phyloP scores from a whole-genome alignment of 2,797 vertebrate genomes.

The Arrhamphus sclerolepis region DNA sequence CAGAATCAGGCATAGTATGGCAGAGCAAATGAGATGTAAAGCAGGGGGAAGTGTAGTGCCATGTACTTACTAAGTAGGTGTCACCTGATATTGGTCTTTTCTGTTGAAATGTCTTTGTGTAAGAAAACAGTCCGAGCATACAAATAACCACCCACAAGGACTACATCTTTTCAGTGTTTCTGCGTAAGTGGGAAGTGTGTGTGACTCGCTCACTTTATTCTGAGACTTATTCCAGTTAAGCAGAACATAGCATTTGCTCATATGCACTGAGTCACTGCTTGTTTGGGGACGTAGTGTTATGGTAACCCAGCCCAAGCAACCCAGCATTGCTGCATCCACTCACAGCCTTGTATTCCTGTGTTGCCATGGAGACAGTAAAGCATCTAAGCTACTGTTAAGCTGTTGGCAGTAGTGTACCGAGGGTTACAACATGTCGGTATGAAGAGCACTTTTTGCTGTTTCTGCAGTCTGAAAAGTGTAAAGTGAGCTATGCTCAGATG shows the following conservation, averaged over 20 bases:
- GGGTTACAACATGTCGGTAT: conserved; percentile 12
- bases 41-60: not conserved
- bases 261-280: conserved; percentile 54
- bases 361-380: conserved; percentile 32
- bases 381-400: conserved; percentile 18
- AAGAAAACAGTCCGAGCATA: too few species aligned
- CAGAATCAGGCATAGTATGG: not conserved
- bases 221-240: conserved; percentile 9
- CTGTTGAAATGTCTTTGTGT: too few species aligned
- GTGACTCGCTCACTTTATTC: not conserved
- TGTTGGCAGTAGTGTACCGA: conserved; percentile 14
- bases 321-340: conserved; percentile 3
- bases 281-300: conserved; percentile 45
- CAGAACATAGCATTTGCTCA: conserved; percentile 18
- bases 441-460: not conserved
- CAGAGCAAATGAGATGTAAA: not conserved
- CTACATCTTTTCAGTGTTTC: too few species aligned
- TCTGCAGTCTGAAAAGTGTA: conserved; percentile 12
- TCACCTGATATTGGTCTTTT: not conserved
- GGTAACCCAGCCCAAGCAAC: conserved; percentile 35
- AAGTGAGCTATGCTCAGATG: conserved; percentile 1
- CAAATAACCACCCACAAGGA: too few species aligned
- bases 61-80: not conserved
- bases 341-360: conserved; percentile 11
- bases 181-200: not conserved